phyloP scores from a whole-genome alignment of 2,888 invertebrate genomes.

The Drosophila neotestacea region DNA sequence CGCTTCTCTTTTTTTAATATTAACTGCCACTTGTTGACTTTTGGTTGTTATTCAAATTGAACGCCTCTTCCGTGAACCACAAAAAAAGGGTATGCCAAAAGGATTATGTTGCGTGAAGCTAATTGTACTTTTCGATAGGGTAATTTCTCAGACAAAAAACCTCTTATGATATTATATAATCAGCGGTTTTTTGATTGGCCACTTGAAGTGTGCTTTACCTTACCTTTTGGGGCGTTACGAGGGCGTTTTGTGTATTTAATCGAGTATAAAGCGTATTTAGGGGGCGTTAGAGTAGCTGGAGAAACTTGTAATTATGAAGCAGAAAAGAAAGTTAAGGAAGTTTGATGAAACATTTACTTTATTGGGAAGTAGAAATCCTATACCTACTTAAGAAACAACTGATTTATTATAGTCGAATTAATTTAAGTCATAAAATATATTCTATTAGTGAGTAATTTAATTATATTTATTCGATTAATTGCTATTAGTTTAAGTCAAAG shows the following conservation, averaged over 20 bases:
- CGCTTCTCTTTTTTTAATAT: conserved; percentile 27
- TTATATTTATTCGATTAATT: too few relatives aligned
- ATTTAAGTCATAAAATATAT: too few relatives aligned
- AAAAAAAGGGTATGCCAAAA: conserved; percentile 23
- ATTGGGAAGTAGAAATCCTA: too few relatives aligned
- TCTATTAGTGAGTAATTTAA: too few relatives aligned
- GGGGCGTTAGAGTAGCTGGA: neutral
- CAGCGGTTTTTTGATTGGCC: conserved; percentile 42
- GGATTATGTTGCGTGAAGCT: conserved; percentile 63
- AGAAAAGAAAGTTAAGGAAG: neutral
- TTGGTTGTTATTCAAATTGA: conserved; percentile 65
- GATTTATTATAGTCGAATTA: too few relatives aligned
- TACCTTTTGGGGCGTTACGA: conserved; percentile 24
- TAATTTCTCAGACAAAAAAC: conserved; percentile 38
- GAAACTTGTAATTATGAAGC: neutral
- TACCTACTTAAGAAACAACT: too few relatives aligned
- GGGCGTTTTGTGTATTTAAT: conserved; percentile 28
- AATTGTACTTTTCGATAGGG: conserved; percentile 57
- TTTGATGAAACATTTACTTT: neutral
- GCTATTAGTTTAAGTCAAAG: too few relatives aligned
- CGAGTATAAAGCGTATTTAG: neutral
- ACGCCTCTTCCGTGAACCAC: conserved; percentile 56
- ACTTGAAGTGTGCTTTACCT: neutral
- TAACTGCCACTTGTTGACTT: conserved; percentile 65
- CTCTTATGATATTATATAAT: conserved; percentile 40